Base-by-base conservation (phyloP, 2,113 vertebrate genomes). In the Beaufortia kweichowensis region DNA sequence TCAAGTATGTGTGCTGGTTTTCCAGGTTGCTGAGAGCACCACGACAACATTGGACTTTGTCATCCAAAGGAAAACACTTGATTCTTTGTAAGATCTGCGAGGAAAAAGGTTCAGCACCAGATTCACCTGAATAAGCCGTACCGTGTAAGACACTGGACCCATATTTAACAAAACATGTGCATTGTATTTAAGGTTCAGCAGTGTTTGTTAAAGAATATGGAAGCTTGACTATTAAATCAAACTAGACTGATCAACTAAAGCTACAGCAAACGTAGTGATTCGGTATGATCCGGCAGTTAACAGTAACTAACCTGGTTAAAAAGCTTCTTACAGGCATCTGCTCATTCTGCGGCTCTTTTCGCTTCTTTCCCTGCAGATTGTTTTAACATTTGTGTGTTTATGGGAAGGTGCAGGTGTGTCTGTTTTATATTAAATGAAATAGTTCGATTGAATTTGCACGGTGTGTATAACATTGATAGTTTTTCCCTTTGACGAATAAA, bases 231-330 rank as follows among this genome's bases (percentile, higher is more conserved):
- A 74, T 72, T 65, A 39, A 35, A 56, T 71, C 71, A 84, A 82
- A 82, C 84, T 80, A 84, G 83, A 86, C 76, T 84, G 6, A 39
- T n/a, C 48, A 83, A 28, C 24, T 66, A 14, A 79, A 70, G n/a
- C 31, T 70, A 11, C 39, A 39, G 26, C 50, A 15, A 77, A 61
- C 26, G 59, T 78, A 78, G 66, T 78, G 76, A 71, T 78, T 71
- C n/a, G 6, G 46, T 43, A 56, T 39, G 31, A 65, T 33, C 41
- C 24, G 21, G 17, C 15, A 41, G 48, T 55, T 65, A 33, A 46
- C 1, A 23, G 33, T 33, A 46, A 33, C 63, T 46, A 76, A 19
- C 61, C 62, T 46, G 53, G 57, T 59, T 67, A 23, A 66, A 35
- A 0, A 53, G 21, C 29, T 41, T 14, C 63, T 46, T 46, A 55